These are phyloP conservation scores for Vanessa tameamea DNA, from an alignment of 1,140 invertebrate species.

Conservation along the genomic window DNA sequence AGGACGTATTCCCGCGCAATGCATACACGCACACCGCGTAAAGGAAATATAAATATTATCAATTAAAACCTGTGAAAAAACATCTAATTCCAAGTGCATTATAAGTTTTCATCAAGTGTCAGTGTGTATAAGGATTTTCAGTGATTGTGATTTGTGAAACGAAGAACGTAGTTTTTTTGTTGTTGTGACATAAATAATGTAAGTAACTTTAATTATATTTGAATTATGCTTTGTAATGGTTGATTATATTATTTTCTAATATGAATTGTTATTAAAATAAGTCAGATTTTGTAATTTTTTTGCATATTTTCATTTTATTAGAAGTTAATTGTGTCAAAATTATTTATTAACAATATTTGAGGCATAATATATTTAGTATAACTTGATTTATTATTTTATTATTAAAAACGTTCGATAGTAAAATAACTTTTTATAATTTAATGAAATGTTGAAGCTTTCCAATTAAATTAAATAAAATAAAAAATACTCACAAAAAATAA, in stretches of 20 bases:
- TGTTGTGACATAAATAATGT: slow-evolving; percentile 17
- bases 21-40: slow-evolving; percentile 24
- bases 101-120: slow-evolving; percentile 16
- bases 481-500: no score
- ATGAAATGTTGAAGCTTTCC: no score
- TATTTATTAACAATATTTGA: no score
- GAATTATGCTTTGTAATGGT: background rate
- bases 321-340: no score
- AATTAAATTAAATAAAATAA: no score
- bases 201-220: slow-evolving; percentile 9
- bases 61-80: slow-evolving; percentile 39
- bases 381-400: no score
- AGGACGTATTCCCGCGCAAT: slow-evolving; percentile 17
- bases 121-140: slow-evolving; percentile 18
- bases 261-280: no score
- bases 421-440: no score
- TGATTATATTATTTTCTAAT: background rate
- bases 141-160: slow-evolving; percentile 28
- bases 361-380: no score
- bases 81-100: slow-evolving; percentile 19
- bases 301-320: no score
- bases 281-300: no score
- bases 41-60: slow-evolving; percentile 34
- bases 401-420: no score
- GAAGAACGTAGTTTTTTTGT: slow-evolving; percentile 9